Percentiles rank a stretch among this genome's conserved stretches.
Conservation (phyloP, 2,113 vertebrate genomes). For the Prochilodus magdalenae region DNA sequence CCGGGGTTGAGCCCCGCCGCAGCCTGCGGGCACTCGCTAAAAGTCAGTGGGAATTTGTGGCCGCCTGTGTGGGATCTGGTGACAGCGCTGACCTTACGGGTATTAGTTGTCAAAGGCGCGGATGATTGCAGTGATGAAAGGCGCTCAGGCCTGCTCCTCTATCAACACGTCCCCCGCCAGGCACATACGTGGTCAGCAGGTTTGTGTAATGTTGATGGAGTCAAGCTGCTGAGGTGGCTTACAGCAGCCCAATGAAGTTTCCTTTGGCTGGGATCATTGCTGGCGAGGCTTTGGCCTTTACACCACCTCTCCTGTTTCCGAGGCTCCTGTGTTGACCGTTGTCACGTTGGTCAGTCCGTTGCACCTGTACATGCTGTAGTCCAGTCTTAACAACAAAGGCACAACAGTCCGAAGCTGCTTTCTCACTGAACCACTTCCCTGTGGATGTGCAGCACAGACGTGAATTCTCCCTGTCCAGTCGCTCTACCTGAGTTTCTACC, state of each 20-base stretch:
- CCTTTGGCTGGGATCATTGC: no score
- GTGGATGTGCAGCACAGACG: no score
- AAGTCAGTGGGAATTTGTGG: neutral
- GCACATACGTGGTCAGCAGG: neutral
- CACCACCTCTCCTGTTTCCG: no score
- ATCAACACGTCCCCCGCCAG: neutral
- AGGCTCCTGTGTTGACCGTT: no score
- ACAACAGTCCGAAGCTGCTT: no score
- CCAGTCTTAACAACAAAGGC: no score
- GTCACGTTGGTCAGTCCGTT: no score
- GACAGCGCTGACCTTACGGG: neutral
- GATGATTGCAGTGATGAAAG: constrained; percentile 19
- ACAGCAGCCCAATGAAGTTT: neutral
- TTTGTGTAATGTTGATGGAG: neutral
- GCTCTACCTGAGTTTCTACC: no score
- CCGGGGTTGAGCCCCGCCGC: constrained; percentile 70
- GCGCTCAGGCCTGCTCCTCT: neutral
- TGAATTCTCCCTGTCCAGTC: no score
- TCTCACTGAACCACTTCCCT: no score
- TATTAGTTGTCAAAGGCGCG: neutral
- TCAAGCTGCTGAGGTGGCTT: neutral
- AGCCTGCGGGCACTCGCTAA: neutral
- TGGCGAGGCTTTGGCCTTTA: no score
- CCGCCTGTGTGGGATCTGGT: neutral
- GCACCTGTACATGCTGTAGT: no score